Percentiles rank a stretch among this genome's conserved stretches.
Evolutionary conservation across 1,140 invertebrate species (phyloP).

Genomic region (Drosophila bifasciata): DNA sequence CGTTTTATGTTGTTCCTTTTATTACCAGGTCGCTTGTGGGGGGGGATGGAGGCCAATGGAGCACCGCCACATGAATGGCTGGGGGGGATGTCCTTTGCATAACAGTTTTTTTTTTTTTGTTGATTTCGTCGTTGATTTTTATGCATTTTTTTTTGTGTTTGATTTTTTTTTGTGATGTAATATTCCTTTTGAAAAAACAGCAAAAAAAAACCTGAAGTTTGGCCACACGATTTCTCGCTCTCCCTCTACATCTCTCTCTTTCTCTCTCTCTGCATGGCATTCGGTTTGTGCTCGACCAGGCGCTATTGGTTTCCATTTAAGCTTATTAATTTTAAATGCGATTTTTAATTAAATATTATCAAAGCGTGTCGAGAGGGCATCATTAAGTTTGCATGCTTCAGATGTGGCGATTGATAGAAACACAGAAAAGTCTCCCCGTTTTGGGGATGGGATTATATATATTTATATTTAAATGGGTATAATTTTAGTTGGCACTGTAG

Average conservation of each 20-base stretch:
- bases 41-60: slow-evolving; percentile 8
- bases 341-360: slow-evolving; percentile 81
- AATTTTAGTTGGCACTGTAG: slow-evolving; percentile 27
- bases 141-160: slow-evolving; percentile 12
- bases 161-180: slow-evolving; percentile 55
- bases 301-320: slow-evolving; percentile 81
- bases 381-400: slow-evolving; percentile 45
- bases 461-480: no score
- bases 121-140: slow-evolving; percentile 10
- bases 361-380: slow-evolving; percentile 68
- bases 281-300: slow-evolving; percentile 62
- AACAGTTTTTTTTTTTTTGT: no score
- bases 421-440: no score
- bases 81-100: neutral
- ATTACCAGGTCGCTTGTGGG: slow-evolving; percentile 55
- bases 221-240: slow-evolving; percentile 23
- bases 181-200: slow-evolving; percentile 81
- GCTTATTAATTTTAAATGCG: slow-evolving; percentile 82
- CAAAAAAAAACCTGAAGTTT: slow-evolving; percentile 61
- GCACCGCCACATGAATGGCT: neutral
- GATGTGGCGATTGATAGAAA: neutral
- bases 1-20: slow-evolving; percentile 82
- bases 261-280: neutral
- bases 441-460: no score
- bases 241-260: neutral